These are phyloP conservation scores for Vannuccia rotundouncinata DNA, from an alignment of 2,888 invertebrate species.

Conservation along the genomic window DNA sequence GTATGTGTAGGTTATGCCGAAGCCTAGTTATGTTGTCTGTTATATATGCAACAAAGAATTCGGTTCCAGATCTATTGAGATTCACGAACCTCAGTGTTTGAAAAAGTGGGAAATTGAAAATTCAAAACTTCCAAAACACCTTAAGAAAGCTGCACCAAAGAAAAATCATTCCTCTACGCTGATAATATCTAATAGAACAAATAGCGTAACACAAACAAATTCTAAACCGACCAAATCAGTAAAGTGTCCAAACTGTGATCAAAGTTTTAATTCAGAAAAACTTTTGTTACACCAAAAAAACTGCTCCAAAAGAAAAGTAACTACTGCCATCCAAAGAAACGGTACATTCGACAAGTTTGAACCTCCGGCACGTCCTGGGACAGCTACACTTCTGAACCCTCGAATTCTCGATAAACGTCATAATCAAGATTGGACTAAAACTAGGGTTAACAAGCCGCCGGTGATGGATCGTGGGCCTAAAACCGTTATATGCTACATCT, in stretches of 20 bases:
- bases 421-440: not conserved
- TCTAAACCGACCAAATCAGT: conserved; percentile 57
- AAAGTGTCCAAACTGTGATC: conserved; percentile 42
- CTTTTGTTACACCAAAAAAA: not conserved
- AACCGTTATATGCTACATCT: conserved; percentile 41
- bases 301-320: conserved; percentile 42
- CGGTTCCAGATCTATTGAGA: conserved; percentile 63
- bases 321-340: not conserved
- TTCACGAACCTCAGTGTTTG: conserved; percentile 67
- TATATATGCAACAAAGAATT: conserved; percentile 66
- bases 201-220: too few relatives aligned
- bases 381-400: conserved; percentile 46
- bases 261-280: conserved; percentile 25
- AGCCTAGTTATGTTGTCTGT: conserved; percentile 59
- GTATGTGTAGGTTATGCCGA: not conserved
- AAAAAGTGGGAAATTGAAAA: conserved; percentile 64
- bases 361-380: conserved; percentile 43
- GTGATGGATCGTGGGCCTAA: not conserved
- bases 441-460: not conserved
- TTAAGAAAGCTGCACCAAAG: conserved; percentile 61
- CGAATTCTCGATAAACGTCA: conserved; percentile 42
- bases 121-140: conserved; percentile 60
- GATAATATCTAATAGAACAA: too few relatives aligned
- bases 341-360: not conserved
- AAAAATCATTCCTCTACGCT: too few relatives aligned